These are phyloP conservation scores for Peribatodes rhomboidaria DNA, from an alignment of 2,888 invertebrate species.

Conservation along the genomic window DNA sequence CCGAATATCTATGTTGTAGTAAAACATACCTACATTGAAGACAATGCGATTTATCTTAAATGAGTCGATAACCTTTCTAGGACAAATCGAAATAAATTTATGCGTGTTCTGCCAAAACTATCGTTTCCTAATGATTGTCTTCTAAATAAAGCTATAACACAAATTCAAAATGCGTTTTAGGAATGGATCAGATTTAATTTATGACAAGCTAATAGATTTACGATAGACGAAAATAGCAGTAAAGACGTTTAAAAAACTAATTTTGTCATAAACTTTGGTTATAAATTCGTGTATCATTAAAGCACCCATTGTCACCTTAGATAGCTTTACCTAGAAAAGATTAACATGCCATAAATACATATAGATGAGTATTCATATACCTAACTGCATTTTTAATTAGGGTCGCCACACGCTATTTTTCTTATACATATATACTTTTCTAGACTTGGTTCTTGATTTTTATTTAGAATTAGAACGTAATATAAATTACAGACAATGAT, in stretches of 20 bases:
- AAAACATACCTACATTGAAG: too few relatives aligned
- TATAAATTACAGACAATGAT: too few relatives aligned
- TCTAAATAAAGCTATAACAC: slow-evolving; percentile 6
- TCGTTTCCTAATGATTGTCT: slow-evolving; percentile 2
- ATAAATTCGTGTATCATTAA: not conserved
- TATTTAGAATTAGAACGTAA: too few relatives aligned
- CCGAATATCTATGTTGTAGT: not conserved
- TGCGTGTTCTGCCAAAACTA: slow-evolving; percentile 2
- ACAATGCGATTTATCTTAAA: too few relatives aligned
- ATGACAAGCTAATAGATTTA: slow-evolving; percentile 16
- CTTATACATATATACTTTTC: too few relatives aligned
- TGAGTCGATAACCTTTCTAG: slow-evolving; percentile 4
- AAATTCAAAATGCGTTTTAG: slow-evolving; percentile 15
- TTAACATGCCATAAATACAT: not conserved
- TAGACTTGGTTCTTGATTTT: too few relatives aligned
- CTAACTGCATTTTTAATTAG: not conserved
- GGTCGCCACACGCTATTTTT: not conserved
- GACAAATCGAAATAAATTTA: slow-evolving; percentile 1
- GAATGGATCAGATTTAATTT: slow-evolving; percentile 18
- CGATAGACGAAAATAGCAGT: slow-evolving; percentile 18
- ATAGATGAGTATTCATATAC: not conserved
- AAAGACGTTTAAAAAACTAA: slow-evolving; percentile 3
- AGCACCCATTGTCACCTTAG: slow-evolving; percentile 11
- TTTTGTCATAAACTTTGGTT: slow-evolving; percentile 3
- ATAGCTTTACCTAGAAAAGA: slow-evolving; percentile 7